Conservation (phyloP, 2,888 invertebrate genomes). For the Falcaria lacertinaria region DNA sequence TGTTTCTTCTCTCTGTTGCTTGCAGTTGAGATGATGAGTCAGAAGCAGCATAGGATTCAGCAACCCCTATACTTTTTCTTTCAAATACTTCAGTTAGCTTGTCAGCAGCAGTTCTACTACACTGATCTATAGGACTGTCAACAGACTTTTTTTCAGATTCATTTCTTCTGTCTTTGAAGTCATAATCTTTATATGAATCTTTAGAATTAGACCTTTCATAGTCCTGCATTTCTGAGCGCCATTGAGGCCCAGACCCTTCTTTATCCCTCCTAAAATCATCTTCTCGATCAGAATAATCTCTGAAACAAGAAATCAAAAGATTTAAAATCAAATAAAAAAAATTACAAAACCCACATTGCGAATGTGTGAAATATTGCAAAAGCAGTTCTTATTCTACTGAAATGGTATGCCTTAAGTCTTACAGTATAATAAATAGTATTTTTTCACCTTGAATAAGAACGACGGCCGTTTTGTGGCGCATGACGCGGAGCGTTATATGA, state of each 20-base stretch:
- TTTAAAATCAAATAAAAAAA: no score
- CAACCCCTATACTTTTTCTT: slow-evolving; percentile 64
- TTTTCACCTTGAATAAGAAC: slow-evolving; percentile 67
- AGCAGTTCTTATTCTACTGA: no score
- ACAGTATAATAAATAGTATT: no score
- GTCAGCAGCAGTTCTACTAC: slow-evolving; percentile 68
- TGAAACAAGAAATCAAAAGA: slow-evolving; percentile 29
- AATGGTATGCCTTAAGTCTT: no score
- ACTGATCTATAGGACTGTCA: slow-evolving; percentile 53
- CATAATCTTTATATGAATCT: slow-evolving; percentile 76
- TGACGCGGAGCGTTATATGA: slow-evolving; percentile 65
- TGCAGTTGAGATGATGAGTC: slow-evolving; percentile 50
- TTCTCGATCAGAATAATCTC: slow-evolving; percentile 72
- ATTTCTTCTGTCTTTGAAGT: slow-evolving; percentile 70
- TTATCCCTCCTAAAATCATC: slow-evolving; percentile 70
- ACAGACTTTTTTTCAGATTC: slow-evolving; percentile 69
- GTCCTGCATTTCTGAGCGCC: slow-evolving; percentile 75
- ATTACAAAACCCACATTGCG: no score
- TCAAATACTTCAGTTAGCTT: slow-evolving; percentile 74
- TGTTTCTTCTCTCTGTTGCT: slow-evolving; percentile 74
- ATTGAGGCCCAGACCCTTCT: slow-evolving; percentile 65
- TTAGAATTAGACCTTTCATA: slow-evolving; percentile 71
- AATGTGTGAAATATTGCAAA: no score
- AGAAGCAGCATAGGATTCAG: slow-evolving; percentile 50
- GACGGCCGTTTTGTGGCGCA: slow-evolving; percentile 60